Evolutionary conservation across 2,888 invertebrate species (phyloP), one percentile per base, ranked within the genome.

Genomic region (Aspidapion aeneum): DNA sequence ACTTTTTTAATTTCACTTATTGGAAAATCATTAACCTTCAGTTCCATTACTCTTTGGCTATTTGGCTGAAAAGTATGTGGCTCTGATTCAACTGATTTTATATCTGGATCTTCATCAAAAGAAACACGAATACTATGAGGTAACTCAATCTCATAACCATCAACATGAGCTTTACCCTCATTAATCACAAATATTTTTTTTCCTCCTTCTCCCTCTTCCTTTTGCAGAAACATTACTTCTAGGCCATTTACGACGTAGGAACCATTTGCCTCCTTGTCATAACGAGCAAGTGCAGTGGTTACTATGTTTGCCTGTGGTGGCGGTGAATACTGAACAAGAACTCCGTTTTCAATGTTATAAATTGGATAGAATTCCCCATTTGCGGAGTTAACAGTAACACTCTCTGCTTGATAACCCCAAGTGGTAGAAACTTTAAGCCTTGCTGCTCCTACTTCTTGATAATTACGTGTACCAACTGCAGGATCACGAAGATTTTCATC

Each of bases 111-210:
- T 57, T 57, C 58, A 57, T 57, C 58, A 57, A 57, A 57, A 35
- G 1, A 57, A 57, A 35, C 18, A 2, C 58, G 58, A 57, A 57
- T 57, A 48, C 35, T 57, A 49, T 35, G 58, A 9, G 1, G 3
- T 2, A 57, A 16, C 17, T 57, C 58, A 57, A 57, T 35, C 48
- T n/a, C n/a, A n/a, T n/a, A n/a, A n/a, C n/a, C n/a, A n/a, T n/a
- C 57, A 57, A 35, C 58, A 57, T 57, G 58, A 57, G 58, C 58
- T 57, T 57, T 57, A n/a, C 58, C 58, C 22, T 35, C 58, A 57
- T 57, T 57, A 57, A 35, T 57, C 18, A 57, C 58, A 57, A 57
- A 57, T 57, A 57, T 57, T 22, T 57, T 1, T n/a, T 57, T 9
- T 9, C 58, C 58, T 35, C 58, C 17, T 57, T 57, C 35, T 18